Evolutionary conservation across 2,113 vertebrate genomes (phyloP), one percentile per base, ranked within the genome.

Genomic region (Rhizomys pruinosus): DNA sequence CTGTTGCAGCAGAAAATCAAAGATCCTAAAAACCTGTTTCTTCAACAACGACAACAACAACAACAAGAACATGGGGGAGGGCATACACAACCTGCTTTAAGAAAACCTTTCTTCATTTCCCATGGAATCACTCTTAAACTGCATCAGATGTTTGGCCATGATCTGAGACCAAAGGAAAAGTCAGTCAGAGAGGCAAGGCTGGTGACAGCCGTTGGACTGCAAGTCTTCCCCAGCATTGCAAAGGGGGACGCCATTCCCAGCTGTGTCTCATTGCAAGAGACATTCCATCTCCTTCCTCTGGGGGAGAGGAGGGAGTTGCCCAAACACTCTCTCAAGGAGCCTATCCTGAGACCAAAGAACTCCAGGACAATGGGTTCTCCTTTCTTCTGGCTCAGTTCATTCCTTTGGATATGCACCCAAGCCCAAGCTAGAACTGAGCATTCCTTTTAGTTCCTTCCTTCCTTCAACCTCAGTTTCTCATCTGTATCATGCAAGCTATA

Each of bases 1-100:
- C 81, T 79, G 87, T 87, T 85, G 55, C 25, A 32, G 13, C n/a
- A 79, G 37, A 92, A 37, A 95, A 88, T 59, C 84, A 90, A 91
- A 95, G 92, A 78, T 37, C 76, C 87, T 84, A 52, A 79, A 91
- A 95, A 78, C 87, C 93, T 86, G 73, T 57, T 84, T 91, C 93
- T 95, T 71, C 76, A 63, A 89, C 47, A 76, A 64, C 2, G 44
- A 92, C 22, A 29, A 39, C n/a, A n/a, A n/a, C 76, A 63, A 89
- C 47, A 76, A 64, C 2, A 52, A 92, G 17, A 29, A 39, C 34
- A 57, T 23, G 59, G 78, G 71, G 44, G 17, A 11, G 12, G 27
- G 34, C 1, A 57, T 7, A 77, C 15, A 39, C 88, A 22, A 19
- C 32, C 34, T 57, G 44, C 55, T 71, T 87, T 72, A 32, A 84